A percentile compares a stretch with the other conserved stretches of the same genome.
Evolutionary conservation across 2,797 vertebrate species (phyloP).

Genomic region (Loriculus beryllinus): DNA sequence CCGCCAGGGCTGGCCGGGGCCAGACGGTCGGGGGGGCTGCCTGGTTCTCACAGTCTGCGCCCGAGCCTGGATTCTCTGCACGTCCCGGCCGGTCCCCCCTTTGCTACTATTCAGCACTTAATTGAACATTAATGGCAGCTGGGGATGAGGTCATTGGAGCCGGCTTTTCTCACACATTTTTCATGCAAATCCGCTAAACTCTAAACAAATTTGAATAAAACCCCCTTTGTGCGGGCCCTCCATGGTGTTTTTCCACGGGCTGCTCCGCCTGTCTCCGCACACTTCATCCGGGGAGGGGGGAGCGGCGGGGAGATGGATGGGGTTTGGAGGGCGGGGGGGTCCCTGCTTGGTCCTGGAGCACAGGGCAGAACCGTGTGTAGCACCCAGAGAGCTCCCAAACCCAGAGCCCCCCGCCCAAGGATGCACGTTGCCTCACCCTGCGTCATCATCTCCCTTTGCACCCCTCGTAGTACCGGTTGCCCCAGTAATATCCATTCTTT

Average conservation of each 20-base stretch:
- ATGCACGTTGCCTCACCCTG: background rate
- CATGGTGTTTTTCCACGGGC: constrained; percentile 68
- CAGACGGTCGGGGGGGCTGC: constrained; percentile 53
- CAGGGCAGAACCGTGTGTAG: background rate
- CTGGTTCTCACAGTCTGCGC: constrained; percentile 70
- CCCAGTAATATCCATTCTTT: background rate
- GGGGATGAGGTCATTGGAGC: constrained; percentile 84
- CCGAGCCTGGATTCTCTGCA: constrained; percentile 81
- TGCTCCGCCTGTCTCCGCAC: constrained; percentile 55
- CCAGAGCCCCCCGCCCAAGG: background rate
- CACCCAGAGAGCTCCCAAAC: background rate
- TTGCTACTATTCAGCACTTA: constrained; percentile 82
- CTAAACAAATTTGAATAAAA: constrained; percentile 88
- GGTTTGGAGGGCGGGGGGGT: background rate
- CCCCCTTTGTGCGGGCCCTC: constrained; percentile 78
- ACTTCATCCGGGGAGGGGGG: constrained; percentile 44
- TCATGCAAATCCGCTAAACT: constrained; percentile 85
- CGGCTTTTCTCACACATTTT: constrained; percentile 86
- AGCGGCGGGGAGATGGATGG: background rate
- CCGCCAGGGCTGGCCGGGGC: constrained; percentile 31
- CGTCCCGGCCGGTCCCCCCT: constrained; percentile 75
- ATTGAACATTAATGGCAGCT: constrained; percentile 92
- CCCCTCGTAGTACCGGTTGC: background rate
- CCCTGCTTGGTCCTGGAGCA: background rate
- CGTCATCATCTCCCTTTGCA: background rate